Conservation (phyloP, 2,797 vertebrate genomes). For the Spatula clypeata region DNA sequence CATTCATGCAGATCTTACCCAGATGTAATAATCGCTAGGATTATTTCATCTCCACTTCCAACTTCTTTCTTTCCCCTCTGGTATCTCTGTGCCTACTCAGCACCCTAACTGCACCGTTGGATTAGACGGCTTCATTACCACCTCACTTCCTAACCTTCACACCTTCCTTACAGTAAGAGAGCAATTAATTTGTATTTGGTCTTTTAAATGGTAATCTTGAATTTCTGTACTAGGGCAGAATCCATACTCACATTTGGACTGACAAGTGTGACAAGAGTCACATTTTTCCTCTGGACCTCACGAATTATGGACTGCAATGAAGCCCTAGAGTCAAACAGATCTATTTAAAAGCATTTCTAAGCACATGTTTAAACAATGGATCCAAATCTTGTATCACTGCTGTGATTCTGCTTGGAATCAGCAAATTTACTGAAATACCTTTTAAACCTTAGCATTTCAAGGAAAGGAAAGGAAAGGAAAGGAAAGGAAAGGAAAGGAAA, state of each 20-base stretch:
- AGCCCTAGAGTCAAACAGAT: too few species aligned
- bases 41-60: constrained; percentile 27
- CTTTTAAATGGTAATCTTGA: not conserved
- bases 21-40: constrained; percentile 50
- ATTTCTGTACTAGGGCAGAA: not conserved
- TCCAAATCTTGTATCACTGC: not conserved
- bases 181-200: not conserved
- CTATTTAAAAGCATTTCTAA: not conserved
- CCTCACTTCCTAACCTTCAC: not conserved
- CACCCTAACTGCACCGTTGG: not conserved
- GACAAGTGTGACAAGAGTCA: not conserved
- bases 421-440: not conserved
- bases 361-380: accelerated
- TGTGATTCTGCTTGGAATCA: not conserved
- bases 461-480: too few species aligned
- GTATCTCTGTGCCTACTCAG: not conserved
- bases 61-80: constrained; percentile 25
- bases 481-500: not conserved
- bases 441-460: not conserved
- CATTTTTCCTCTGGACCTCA: not conserved
- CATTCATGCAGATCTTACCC: constrained; percentile 34
- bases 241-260: not conserved
- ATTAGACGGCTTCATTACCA: not conserved
- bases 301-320: too few species aligned
- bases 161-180: not conserved